Conservation (phyloP, 2,888 invertebrate species). For the Pemphredon lugubris region DNA sequence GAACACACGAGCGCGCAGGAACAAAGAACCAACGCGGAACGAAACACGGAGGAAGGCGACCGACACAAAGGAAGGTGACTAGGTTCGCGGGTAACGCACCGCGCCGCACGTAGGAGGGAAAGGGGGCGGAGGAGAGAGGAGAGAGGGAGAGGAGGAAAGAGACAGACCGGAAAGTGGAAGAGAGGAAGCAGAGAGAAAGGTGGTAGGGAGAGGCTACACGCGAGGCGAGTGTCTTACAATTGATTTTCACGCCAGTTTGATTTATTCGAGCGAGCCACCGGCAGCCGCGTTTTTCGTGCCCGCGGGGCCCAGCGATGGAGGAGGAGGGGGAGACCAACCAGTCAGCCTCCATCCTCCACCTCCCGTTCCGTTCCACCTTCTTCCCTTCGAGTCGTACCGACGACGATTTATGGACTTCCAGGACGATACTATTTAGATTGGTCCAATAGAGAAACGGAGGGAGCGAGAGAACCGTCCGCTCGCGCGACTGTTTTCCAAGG, state of each 20-base stretch:
- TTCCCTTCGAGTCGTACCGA: background rate
- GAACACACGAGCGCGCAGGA: constrained; percentile 20
- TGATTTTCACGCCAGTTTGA: constrained; percentile 78
- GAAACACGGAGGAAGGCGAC: constrained; percentile 24
- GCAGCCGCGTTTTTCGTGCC: constrained; percentile 69
- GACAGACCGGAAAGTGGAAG: no score
- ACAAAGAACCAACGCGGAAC: constrained; percentile 32
- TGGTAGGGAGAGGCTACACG: constrained; percentile 47
- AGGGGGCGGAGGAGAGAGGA: constrained; percentile 2
- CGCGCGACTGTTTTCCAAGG: no score
- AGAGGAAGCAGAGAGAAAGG: background rate
- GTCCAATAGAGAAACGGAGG: no score
- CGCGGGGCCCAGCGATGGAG: constrained; percentile 61
- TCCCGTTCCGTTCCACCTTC: background rate
- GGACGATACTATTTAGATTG: no score
- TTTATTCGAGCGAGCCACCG: constrained; percentile 72
- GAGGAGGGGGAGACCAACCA: no score
- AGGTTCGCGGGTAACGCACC: constrained; percentile 47
- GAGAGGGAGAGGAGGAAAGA: constrained; percentile 1
- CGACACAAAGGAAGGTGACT: constrained; percentile 45
- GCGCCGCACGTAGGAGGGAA: constrained; percentile 4
- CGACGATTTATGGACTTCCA: constrained; percentile 68
- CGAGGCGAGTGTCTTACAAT: constrained; percentile 73
- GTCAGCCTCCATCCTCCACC: constrained; percentile 49
- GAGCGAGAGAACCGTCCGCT: no score